Evolutionary conservation across 1,140 invertebrate genomes (phyloP), one percentile per base, ranked within the genome.

Genomic region (Eueides isabella): DNA sequence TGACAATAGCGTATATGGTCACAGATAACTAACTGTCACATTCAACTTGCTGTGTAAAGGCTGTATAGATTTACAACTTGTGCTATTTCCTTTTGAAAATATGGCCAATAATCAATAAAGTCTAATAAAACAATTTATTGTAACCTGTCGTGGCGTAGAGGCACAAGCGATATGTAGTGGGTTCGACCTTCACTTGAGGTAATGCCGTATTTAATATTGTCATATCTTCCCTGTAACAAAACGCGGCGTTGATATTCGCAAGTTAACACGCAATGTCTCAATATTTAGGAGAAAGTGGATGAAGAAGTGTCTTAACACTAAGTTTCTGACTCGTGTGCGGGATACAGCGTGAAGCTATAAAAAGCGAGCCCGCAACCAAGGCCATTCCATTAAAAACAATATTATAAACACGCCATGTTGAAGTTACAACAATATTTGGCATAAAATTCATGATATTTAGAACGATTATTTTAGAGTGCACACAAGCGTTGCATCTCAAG

Each of bases 381-480:
- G 14, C 1, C 1, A 5, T 16, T 38, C 3, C 1, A n/a, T 41
- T 3, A 41, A 14, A 41, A 41, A 4, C 38, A 41, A 41, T 41
- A 5, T 14, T 41, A 5, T 14, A 41, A 16, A 14, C 2, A 2
- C 16, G 5, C 16, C 48, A 23, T 19, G 41, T 19, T 19, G 19
- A 55, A 3, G 48, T 26, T 4, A 23, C n/a, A 55, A 55, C 11
- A 55, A 55, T 12, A 55, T 55, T 55, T 69, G 67, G 67, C 48
- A 69, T 48, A 30, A 67, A 67, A 31, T 31, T 29, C 44, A 61
- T 61, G 19, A 69, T 61, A 69, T 69, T 69, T 69, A 69, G 67
- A 55, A 61, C 67, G 30, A 16, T 69, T 55, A 48, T 44, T 67
- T 67, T 68, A 38, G 35, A 61, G 28, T 55, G 41, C 19, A 28